phyloP scores from a whole-genome alignment of 2,113 vertebrate species.

The Vombatus ursinus region DNA sequence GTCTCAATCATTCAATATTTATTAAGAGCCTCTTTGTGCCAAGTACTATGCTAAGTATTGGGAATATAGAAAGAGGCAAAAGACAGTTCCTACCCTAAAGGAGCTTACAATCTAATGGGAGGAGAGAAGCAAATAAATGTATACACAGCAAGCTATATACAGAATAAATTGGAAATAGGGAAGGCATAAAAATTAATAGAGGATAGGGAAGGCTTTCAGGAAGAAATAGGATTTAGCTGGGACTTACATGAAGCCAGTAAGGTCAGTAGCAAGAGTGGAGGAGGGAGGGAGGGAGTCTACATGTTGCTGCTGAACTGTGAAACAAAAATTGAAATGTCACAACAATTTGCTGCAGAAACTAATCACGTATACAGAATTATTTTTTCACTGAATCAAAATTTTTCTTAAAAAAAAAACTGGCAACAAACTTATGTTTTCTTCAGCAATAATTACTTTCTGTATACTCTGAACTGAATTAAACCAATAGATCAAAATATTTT shows the following conservation, averaged over 20 bases:
- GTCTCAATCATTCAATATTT: not conserved
- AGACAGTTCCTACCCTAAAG: not conserved
- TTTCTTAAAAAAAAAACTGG: not conserved
- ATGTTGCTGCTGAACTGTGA: not conserved
- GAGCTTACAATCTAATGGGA: not conserved
- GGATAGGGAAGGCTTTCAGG: not conserved
- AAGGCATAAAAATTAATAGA: not conserved
- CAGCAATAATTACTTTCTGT: not conserved
- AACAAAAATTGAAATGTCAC: not conserved
- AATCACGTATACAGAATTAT: not conserved
- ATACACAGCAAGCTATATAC: not conserved
- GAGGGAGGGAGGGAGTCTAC: not conserved
- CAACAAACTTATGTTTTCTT: not conserved
- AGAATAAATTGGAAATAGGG: not conserved
- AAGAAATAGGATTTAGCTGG: not conserved
- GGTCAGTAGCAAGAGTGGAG: not conserved
- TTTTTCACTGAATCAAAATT: not conserved
- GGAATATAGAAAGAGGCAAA: not conserved
- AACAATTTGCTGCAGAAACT: not conserved
- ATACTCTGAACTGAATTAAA: constrained; percentile 2
- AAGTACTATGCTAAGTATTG: not conserved
- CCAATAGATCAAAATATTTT: not conserved
- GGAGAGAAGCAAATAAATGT: not conserved
- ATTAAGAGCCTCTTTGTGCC: not conserved
- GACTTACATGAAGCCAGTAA: not conserved